Evolutionary conservation across 2,797 vertebrate species (phyloP).

Genomic region (Phrynocephalus vlangalii): DNA sequence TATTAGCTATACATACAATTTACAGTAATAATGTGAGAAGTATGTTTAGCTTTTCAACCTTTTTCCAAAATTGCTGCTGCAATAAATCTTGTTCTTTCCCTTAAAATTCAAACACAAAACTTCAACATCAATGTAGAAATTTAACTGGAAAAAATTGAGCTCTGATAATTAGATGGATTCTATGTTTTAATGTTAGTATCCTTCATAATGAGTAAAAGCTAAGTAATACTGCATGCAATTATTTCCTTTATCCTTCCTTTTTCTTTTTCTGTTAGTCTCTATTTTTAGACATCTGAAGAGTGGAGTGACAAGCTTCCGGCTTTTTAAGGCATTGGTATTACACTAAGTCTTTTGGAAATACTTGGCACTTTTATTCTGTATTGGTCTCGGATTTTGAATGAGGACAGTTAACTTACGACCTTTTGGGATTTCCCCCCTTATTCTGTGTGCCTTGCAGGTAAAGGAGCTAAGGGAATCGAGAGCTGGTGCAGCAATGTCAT

Average conservation of each 20-base stretch:
- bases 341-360: neutral
- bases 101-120: conserved; percentile 36
- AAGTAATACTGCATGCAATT: conserved; percentile 26
- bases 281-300: neutral
- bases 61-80: conserved; percentile 36
- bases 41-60: neutral
- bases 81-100: conserved; percentile 42
- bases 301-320: neutral
- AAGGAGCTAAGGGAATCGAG: conserved; percentile 68
- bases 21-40: conserved; percentile 33
- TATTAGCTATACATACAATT: conserved; percentile 31
- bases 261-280: neutral
- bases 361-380: neutral
- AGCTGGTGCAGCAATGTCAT: conserved; percentile 66
- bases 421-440: conserved; percentile 46
- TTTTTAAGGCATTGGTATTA: neutral
- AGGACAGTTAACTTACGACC: conserved; percentile 48
- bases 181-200: conserved; percentile 51
- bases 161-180: conserved; percentile 54
- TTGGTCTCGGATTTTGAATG: conserved; percentile 41
- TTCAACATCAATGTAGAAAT: conserved; percentile 29
- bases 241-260: neutral
- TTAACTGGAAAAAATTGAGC: conserved; percentile 29
- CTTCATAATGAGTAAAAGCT: conserved; percentile 44
- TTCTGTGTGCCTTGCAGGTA: conserved; percentile 56